Conservation (phyloP, 2,797 vertebrate species). For the Pipistrellus kuhlii region DNA sequence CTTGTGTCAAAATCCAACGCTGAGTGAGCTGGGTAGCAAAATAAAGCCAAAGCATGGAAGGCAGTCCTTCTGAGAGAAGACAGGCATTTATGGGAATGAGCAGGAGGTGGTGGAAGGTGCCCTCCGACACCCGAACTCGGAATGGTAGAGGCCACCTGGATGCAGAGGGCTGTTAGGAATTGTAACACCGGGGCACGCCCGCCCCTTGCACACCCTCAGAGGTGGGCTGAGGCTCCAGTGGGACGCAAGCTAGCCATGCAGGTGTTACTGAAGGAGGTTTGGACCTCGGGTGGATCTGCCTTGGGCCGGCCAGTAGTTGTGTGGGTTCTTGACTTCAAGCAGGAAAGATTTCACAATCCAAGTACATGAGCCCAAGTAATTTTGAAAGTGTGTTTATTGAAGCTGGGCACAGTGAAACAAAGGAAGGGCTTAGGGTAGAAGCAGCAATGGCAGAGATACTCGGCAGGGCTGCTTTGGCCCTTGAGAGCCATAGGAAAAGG, state of each 20-base stretch:
- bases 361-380: not conserved
- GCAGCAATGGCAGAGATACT: not conserved
- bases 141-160: not conserved
- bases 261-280: not conserved
- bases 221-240: not conserved
- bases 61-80: not conserved
- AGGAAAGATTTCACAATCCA: not conserved
- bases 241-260: not conserved
- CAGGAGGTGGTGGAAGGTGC: not conserved
- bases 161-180: not conserved
- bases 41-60: slow-evolving; percentile 8
- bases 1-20: not conserved
- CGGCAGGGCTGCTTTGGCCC: not conserved
- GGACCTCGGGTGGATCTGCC: not conserved
- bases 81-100: not conserved
- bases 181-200: not conserved
- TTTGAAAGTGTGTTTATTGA: not conserved
- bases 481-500: not conserved
- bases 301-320: not conserved
- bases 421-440: not conserved
- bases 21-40: slow-evolving; percentile 50
- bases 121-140: not conserved
- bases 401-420: not conserved
- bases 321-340: not conserved
- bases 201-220: not conserved